Conservation (phyloP, 2,797 vertebrate species). For the Natrix natrix region DNA sequence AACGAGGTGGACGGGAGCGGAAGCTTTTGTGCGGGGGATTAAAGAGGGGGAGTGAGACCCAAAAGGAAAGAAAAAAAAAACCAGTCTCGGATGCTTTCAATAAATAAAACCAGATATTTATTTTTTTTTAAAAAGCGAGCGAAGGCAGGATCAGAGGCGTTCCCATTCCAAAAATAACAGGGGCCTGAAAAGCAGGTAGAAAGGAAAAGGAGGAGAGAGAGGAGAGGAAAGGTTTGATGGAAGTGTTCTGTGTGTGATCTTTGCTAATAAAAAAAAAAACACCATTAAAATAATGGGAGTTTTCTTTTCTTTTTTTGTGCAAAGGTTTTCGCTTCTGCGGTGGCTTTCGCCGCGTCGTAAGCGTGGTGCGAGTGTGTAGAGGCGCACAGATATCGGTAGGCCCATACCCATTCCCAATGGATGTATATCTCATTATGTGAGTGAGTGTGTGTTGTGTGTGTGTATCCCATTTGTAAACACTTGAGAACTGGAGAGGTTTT, state of each 20-base stretch:
- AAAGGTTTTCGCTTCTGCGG: neutral
- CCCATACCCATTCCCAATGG: neutral
- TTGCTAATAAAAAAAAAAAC: neutral
- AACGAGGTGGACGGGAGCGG: conserved; percentile 59
- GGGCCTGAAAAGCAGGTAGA: conserved; percentile 51
- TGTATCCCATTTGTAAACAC: neutral
- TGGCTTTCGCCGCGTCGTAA: neutral
- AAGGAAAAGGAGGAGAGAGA: neutral
- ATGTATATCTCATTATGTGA: neutral
- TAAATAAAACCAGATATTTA: conserved; percentile 6
- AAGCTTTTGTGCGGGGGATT: conserved; percentile 43
- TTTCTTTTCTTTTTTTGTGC: too few species aligned
- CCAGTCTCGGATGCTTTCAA: conserved; percentile 12
- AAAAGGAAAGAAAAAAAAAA: neutral
- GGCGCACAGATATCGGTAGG: neutral
- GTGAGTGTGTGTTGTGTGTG: neutral
- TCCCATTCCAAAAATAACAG: conserved; percentile 14
- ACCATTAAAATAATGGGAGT: neutral
- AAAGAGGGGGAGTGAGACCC: conserved; percentile 46
- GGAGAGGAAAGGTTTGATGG: neutral
- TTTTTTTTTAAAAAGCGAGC: neutral
- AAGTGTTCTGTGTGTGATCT: neutral
- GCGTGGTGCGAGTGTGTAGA: neutral
- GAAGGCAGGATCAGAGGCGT: neutral
- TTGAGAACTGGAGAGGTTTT: neutral